Evolutionary conservation across 1,140 invertebrate species (phyloP).

Genomic region (Eubasilissa regina): DNA sequence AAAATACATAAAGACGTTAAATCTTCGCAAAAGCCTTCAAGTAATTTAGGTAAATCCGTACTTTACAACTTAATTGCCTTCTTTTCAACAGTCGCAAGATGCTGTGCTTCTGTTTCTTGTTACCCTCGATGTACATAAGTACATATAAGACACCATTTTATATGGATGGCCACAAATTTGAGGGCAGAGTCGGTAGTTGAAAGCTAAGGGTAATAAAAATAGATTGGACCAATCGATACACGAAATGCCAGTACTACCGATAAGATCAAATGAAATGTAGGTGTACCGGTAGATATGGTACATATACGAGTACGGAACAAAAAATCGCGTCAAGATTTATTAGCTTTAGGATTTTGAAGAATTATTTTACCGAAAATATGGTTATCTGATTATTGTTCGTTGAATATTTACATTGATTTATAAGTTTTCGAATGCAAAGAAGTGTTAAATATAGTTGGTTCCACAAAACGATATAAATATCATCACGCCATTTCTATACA

Average conservation of each 20-base stretch:
- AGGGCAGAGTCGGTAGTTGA: conserved; percentile 11
- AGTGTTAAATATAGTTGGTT: no score
- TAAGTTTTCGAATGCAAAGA: no score
- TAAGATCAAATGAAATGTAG: conserved; percentile 5
- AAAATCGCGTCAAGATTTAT: no score
- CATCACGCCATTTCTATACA: no score
- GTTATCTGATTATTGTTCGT: no score
- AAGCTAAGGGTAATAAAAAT: conserved; percentile 20
- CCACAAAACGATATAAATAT: no score
- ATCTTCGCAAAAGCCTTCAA: conserved; percentile 12
- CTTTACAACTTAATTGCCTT: conserved; percentile 18
- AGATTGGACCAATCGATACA: background rate
- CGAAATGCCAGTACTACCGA: background rate
- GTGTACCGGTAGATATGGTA: no score
- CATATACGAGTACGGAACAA: no score
- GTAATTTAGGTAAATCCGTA: conserved; percentile 24
- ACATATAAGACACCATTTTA: background rate
- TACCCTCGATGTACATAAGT: background rate
- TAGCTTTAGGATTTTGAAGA: no score
- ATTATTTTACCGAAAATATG: no score
- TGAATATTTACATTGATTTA: no score
- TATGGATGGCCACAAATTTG: conserved; percentile 14
- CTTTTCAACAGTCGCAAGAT: background rate
- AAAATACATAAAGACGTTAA: conserved; percentile 24
- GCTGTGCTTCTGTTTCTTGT: conserved; percentile 21